phyloP scores from a whole-genome alignment of 1,140 invertebrate species.

The Gonatopus flavifemur region DNA sequence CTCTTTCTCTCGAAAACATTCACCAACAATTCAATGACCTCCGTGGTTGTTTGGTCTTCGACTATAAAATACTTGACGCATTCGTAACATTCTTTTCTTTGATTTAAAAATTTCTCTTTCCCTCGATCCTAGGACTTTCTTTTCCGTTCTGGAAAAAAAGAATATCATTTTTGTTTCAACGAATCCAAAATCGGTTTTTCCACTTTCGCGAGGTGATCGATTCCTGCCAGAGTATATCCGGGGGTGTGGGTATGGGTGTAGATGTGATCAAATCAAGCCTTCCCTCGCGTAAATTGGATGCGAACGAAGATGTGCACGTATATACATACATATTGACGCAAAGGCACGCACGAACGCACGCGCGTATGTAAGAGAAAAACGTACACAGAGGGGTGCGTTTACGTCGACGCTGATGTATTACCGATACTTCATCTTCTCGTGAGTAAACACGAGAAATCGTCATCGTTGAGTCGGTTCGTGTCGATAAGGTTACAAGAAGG shows the following conservation, averaged over 20 bases:
- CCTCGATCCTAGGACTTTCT: conserved; percentile 15
- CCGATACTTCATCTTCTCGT: conserved; percentile 30
- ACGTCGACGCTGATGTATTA: conserved; percentile 29
- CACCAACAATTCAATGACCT: conserved; percentile 6
- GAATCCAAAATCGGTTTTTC: too few species aligned
- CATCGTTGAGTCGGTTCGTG: conserved; percentile 12
- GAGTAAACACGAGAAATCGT: conserved; percentile 30
- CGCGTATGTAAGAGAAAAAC: not conserved
- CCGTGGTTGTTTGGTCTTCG: too few species aligned
- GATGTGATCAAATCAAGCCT: conserved; percentile 5
- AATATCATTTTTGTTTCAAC: too few species aligned
- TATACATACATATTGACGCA: conserved; percentile 14
- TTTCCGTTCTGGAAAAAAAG: conserved; percentile 15
- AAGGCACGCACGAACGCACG: too few species aligned
- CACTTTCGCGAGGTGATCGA: conserved; percentile 23
- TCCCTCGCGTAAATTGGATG: not conserved
- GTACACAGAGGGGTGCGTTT: conserved; percentile 1
- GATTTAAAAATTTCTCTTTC: conserved; percentile 41
- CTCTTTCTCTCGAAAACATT: conserved; percentile 7
- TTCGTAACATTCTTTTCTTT: conserved; percentile 34
- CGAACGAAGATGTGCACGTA: conserved; percentile 19
- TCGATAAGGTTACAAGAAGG: conserved; percentile 16
- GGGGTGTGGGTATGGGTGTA: conserved; percentile 6
- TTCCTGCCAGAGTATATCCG: conserved; percentile 1
- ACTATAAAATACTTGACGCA: too few species aligned